A percentile compares a stretch with the other conserved stretches of the same genome.
phyloP scores from a whole-genome alignment of 1,140 invertebrate species.

The Papilio dardanus region DNA sequence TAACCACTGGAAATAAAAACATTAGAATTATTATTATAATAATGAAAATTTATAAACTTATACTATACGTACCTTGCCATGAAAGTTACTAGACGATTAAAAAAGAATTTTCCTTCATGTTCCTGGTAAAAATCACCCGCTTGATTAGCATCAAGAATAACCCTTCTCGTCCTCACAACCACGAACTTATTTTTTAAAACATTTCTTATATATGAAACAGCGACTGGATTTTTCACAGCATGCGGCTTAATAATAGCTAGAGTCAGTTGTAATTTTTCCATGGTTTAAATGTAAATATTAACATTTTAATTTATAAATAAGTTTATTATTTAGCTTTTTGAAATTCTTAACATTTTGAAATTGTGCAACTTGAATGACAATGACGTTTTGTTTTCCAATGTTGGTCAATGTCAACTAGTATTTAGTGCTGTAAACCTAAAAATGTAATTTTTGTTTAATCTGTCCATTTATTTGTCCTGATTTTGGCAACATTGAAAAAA shows the following conservation, averaged over 20 bases:
- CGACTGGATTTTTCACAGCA: conserved; percentile 86
- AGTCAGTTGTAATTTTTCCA: conserved; percentile 80
- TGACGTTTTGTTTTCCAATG: not conserved
- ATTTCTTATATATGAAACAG: conserved; percentile 85
- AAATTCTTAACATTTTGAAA: conserved; percentile 35
- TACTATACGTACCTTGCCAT: conserved; percentile 87
- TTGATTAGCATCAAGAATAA: conserved; percentile 84
- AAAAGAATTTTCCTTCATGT: conserved; percentile 94
- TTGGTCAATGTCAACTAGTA: not conserved
- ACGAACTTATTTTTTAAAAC: conserved; percentile 90
- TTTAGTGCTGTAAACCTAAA: not conserved
- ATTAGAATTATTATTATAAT: not conserved
- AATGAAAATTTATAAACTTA: not conserved
- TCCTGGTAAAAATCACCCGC: conserved; percentile 92
- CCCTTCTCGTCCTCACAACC: conserved; percentile 87
- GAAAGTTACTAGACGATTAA: conserved; percentile 91
- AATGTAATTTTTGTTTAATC: not conserved
- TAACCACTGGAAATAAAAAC: conserved; percentile 88
- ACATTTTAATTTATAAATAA: not conserved
- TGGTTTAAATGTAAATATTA: conserved; percentile 39
- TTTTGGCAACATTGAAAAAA: not conserved
- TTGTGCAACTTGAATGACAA: not conserved
- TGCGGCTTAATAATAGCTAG: conserved; percentile 91
- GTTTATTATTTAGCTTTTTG: not conserved
- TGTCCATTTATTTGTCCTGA: not conserved